These are phyloP conservation scores for Bombylius major DNA, from an alignment of 2,888 invertebrate species.

Conservation along the genomic window DNA sequence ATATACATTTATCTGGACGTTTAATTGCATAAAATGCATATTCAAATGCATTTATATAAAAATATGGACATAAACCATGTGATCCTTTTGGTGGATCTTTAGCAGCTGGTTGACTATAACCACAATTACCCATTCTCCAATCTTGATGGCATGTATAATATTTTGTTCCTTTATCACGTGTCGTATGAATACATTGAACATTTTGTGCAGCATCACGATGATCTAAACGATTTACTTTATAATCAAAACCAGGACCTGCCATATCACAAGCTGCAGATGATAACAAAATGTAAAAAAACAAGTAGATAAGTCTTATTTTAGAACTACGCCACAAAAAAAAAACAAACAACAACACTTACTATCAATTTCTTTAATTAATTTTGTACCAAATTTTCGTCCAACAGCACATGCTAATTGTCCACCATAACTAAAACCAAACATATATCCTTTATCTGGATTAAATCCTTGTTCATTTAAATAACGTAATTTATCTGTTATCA, in stretches of 20 bases:
- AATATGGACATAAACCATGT: conserved; percentile 31
- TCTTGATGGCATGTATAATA: conserved; percentile 29
- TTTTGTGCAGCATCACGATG: conserved; percentile 27
- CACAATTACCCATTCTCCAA: conserved; percentile 31
- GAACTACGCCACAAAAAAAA: too few species aligned
- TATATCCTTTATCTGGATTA: conserved; percentile 22
- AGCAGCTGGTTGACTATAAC: conserved; percentile 27
- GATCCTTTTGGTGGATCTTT: conserved; percentile 23
- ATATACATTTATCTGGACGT: conserved; percentile 22
- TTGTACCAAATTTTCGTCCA: conserved; percentile 22
- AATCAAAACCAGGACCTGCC: conserved; percentile 34
- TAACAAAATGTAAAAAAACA: not conserved
- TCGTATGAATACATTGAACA: conserved; percentile 33
- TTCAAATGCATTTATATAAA: conserved; percentile 32
- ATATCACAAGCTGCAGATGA: conserved; percentile 29
- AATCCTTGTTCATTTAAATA: conserved; percentile 25
- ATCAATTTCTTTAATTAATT: conserved; percentile 27
- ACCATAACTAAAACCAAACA: conserved; percentile 35
- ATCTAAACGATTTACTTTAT: conserved; percentile 18
- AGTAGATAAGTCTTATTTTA: not conserved
- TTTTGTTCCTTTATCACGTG: conserved; percentile 30
- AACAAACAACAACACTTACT: conserved; percentile 19
- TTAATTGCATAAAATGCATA: conserved; percentile 29
- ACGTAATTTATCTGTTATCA: conserved; percentile 21
- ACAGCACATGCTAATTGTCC: conserved; percentile 30